Evolutionary conservation across 1,140 invertebrate genomes (phyloP).

Genomic region (Monomorium pharaonis): DNA sequence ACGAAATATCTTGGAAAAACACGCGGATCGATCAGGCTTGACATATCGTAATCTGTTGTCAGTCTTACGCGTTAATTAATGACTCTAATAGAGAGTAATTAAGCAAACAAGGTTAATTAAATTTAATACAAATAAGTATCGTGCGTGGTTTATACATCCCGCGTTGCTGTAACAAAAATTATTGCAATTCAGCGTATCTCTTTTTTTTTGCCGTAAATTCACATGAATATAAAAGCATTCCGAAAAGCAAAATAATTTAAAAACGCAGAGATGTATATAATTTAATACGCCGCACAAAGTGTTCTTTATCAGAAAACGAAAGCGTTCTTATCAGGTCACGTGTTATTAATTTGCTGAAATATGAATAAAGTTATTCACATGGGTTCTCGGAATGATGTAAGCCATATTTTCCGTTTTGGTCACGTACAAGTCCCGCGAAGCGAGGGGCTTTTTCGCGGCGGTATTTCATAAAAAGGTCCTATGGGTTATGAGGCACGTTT

Average conservation of each 20-base stretch:
- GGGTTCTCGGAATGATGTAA: slow-evolving; percentile 4
- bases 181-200: neutral
- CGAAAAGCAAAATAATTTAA: neutral
- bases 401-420: slow-evolving; percentile 32
- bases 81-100: neutral
- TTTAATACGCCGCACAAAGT: neutral
- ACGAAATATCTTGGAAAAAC: slow-evolving; percentile 19
- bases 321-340: neutral
- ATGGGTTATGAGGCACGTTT: slow-evolving; percentile 55
- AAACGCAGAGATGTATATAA: neutral
- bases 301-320: no score
- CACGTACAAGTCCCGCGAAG: slow-evolving; percentile 37
- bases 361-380: slow-evolving; percentile 29
- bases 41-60: neutral
- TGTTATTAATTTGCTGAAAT: slow-evolving; percentile 32
- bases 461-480: slow-evolving; percentile 57
- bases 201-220: neutral
- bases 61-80: slow-evolving; percentile 20
- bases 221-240: neutral
- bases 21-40: neutral
- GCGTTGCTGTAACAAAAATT: neutral
- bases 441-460: slow-evolving; percentile 40
- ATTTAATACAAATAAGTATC: neutral
- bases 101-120: neutral
- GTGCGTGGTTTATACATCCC: neutral